Base-by-base conservation (phyloP, 2,797 vertebrate genomes). In the Phoebastria nigripes region DNA sequence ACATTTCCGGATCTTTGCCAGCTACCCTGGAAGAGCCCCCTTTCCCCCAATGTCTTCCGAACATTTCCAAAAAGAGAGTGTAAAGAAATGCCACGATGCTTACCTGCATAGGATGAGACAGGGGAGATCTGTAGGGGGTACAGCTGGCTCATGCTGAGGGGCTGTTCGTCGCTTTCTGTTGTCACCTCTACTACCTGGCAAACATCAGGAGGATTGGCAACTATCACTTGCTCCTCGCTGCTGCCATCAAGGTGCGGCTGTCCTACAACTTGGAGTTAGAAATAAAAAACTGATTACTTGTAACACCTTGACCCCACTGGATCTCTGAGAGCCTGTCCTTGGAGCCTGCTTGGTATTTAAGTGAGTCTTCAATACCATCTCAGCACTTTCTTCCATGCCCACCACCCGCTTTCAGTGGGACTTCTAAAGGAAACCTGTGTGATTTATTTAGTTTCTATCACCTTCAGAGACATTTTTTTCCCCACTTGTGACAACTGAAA, bases 81-180 rank as follows among this genome's bases (percentile, higher is more conserved):
- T 54, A 37, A 87, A 89, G 84, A 78, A 86, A 83, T 26, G 33
- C 16, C 41, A 55, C 37, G 42, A 47, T 82, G 61, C 98, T 98
- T 94, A 99, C 99, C 99, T 97, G 98, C 98, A 28, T 98, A 99
- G 35, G 99, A 99, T 12, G 99, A 99, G 71, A 99, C 98, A 1
- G 99, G 99, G 25, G 99, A 99, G 90, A 99, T 99, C 97, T 99
- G 99, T 35, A 99, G 98, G 8, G 99, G 99, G 94, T 99, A 99
- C 39, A 98, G 98, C 93, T 99, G 99, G 63, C 99, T 99, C 97
- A 99, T 98, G 98, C 98, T 99, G 67, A 99, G 98, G 0, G 99
- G 98, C 96, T 99, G 99, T 46, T 99, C 99, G 5, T 99, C 99
- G 3, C 99, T 99, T 97, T 99, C 99, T 2, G 99, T 99, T 97